Conservation (phyloP, 2,113 vertebrate genomes). For the Sylvilagus bachmani region DNA sequence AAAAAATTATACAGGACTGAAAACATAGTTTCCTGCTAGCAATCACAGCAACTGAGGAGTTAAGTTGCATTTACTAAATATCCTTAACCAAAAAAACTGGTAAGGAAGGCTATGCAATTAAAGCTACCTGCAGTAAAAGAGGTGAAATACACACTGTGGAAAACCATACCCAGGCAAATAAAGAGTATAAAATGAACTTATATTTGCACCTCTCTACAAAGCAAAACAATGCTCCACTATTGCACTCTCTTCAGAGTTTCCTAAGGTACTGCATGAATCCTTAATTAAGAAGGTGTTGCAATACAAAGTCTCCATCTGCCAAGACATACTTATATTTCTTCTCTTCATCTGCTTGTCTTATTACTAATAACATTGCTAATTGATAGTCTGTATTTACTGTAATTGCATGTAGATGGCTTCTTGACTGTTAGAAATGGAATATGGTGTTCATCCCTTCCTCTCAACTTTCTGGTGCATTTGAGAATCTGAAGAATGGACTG, state of each 20-base stretch:
- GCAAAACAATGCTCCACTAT: neutral
- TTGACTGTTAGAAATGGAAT: neutral
- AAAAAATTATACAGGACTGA: neutral
- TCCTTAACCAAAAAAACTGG: neutral
- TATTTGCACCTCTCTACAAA: neutral
- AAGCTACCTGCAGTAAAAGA: neutral
- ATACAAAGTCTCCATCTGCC: neutral
- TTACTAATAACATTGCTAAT: neutral
- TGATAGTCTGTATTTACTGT: neutral
- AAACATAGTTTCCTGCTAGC: neutral
- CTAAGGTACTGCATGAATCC: too few species aligned
- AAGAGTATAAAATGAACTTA: neutral
- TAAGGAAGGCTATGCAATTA: neutral
- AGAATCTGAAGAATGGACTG: neutral
- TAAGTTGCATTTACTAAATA: neutral
- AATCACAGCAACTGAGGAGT: neutral
- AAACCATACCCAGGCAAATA: neutral
- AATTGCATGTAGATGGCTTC: neutral
- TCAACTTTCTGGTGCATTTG: neutral
- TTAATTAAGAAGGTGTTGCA: neutral
- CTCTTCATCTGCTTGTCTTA: neutral
- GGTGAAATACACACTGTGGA: neutral
- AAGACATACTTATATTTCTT: neutral
- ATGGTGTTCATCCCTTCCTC: neutral
- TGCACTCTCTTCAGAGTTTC: neutral